Evolutionary conservation across 2,888 invertebrate genomes (phyloP), one percentile per base, ranked within the genome.

Genomic region (Caenorhabditis angaria): DNA sequence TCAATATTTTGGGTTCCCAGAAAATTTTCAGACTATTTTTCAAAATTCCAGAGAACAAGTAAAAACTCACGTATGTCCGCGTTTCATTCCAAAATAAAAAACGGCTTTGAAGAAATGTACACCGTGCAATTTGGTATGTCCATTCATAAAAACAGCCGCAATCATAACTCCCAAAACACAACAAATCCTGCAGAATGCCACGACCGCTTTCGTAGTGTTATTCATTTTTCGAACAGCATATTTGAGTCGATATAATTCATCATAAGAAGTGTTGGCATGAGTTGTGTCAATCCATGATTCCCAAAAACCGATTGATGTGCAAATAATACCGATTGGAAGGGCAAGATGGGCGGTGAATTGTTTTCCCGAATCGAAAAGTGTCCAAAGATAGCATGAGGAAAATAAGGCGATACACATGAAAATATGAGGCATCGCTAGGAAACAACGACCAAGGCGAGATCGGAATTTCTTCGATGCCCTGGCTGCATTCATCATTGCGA

Each of bases 171-270:
- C 25, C 28, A 77, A 48, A 0, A 70, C 73, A 35, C 74, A 65
- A n/a, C 58, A 20, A 14, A 81, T 65, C 22, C 83, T 61, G 54
- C 72, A 53, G 6, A 75, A 14, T 5, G 80, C 76, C 1, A 71
- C 65, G 18, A 61, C 56, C 2, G 77, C 53, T 10, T 82, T 77
- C 18, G 84, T 84, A 2, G 80, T 65, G 25, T 67, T 63, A 57
- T 78, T 83, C 65, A 86, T 67, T 61, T 83, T 85, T 8, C 83
- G 63, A 3, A 85, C 65, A 22, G 84, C 85, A 61, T 85, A 85
- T 64, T 85, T 85, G 27, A 82, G 74, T 67, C 82, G 63, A 58
- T 82, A 82, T 8, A 83, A 65, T 56, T 78, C 68, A 53, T 83
- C 77, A 64, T 83, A 83, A 24, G 65, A 41, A 5, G 84, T 83